phyloP scores from a whole-genome alignment of 2,888 invertebrate species.

The Callinectes sapidus region DNA sequence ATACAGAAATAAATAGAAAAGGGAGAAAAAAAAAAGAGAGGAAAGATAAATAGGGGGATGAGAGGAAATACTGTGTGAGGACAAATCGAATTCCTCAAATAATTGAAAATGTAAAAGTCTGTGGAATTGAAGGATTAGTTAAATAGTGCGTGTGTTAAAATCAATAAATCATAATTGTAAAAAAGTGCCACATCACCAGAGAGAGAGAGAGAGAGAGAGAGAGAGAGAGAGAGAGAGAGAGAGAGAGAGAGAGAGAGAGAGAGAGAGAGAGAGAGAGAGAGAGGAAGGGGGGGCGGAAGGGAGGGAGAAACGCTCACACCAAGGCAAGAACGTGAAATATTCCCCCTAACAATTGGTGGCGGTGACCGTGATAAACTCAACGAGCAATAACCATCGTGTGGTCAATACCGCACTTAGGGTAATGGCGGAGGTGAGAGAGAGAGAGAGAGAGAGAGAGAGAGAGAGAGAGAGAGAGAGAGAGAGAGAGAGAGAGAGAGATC shows the following conservation, averaged over 20 bases:
- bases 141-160: no score
- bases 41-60: background rate
- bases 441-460: constrained; percentile 28
- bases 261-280: constrained; percentile 26
- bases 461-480: constrained; percentile 33
- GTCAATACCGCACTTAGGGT: constrained; percentile 48
- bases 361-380: constrained; percentile 43
- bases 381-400: constrained; percentile 36
- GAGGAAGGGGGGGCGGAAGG: background rate
- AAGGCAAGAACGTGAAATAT: constrained; percentile 13
- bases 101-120: no score
- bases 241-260: constrained; percentile 8
- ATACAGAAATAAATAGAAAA: no score
- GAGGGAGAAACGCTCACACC: background rate
- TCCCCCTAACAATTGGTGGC: constrained; percentile 15
- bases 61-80: background rate
- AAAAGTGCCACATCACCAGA: background rate
- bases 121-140: no score
- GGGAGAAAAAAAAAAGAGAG: background rate
- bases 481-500: background rate
- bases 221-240: constrained; percentile 25
- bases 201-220: no score
- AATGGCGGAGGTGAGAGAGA: constrained; percentile 1
- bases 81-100: no score
- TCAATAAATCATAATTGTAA: no score